Conservation (phyloP, 2,888 invertebrate species). For the Hypselothyrea guttata region DNA sequence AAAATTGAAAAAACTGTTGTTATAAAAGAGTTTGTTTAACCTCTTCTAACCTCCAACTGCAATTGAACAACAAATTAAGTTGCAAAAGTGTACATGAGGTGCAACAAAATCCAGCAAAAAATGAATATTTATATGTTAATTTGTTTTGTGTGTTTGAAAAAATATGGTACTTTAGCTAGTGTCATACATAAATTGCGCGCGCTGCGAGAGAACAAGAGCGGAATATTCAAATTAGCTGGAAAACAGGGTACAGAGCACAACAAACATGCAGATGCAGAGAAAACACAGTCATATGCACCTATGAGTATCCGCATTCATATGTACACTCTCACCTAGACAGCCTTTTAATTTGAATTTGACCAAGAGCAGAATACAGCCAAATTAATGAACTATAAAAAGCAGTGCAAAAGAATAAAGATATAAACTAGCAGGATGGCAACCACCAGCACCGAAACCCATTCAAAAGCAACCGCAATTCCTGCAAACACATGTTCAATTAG, state of each 20-base stretch:
- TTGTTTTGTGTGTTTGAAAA: slow-evolving; percentile 43
- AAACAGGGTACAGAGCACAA: slow-evolving; percentile 1
- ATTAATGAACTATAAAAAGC: slow-evolving; percentile 70
- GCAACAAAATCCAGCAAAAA: slow-evolving; percentile 20
- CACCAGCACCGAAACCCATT: slow-evolving; percentile 13
- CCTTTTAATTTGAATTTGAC: slow-evolving; percentile 71
- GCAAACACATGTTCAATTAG: slow-evolving; percentile 70
- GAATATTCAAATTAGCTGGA: slow-evolving; percentile 62
- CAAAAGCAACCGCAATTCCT: slow-evolving; percentile 21
- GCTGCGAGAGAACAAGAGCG: slow-evolving; percentile 17
- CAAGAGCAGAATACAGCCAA: slow-evolving; percentile 26
- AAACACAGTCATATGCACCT: not conserved
- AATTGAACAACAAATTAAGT: slow-evolving; percentile 6
- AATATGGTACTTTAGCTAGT: slow-evolving; percentile 26
- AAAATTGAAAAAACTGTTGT: slow-evolving; percentile 24
- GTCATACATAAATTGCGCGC: slow-evolving; percentile 55
- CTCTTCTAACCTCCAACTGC: no score
- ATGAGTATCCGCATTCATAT: no score
- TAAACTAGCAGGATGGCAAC: slow-evolving; percentile 10
- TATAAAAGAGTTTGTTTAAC: slow-evolving; percentile 14
- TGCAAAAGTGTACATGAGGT: not conserved
- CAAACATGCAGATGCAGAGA: slow-evolving; percentile 1
- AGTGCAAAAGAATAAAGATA: slow-evolving; percentile 2
- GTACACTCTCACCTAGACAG: slow-evolving; percentile 14
- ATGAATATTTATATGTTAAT: slow-evolving; percentile 61